Base-by-base conservation (phyloP, 1,140 invertebrate genomes). In the Diorhabda elongata region DNA sequence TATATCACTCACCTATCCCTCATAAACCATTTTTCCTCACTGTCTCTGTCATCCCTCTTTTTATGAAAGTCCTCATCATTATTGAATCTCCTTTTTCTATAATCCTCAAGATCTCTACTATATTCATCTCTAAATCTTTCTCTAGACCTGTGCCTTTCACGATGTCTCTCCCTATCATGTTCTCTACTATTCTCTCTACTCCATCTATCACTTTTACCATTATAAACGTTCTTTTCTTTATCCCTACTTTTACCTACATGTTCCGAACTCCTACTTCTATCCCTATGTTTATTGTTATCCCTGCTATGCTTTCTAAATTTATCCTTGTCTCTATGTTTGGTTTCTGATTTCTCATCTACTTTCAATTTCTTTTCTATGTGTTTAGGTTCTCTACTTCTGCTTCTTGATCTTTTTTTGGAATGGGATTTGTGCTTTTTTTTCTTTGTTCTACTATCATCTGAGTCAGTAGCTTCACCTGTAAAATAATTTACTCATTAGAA, bases 381-480 rank as follows among this genome's bases (percentile, higher is more conserved):
- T 67, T 78, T 78, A 66, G 81, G 82, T 77, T 76, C 78, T 44
- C 80, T 82, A 57, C 62, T 69, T 6, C 60, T 79, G 79, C 11
- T 82, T 81, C 75, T 77, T 81, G 26, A 74, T 75, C 71, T 75
- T 76, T 70, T 76, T 73, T 77, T 82, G 80, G 71, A 77, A 75
- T 68, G 74, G 74, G 72, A 58, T 81, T 72, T 78, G 77, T 74
- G 70, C 61, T 69, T 64, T 64, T 78, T 78, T 75, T 66, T 66
- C 76, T 75, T 74, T 68, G 73, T 77, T 80, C 78, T 69, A 83
- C 84, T 75, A 73, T 79, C 80, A 78, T 83, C 61, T 5, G 84
- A 85, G 56, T 89, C 86, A 44, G 84, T 84, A 56, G 87, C 79
- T 82, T 87, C 87, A 2, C 87, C 47, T 52, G n/a, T 6, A 52